Conservation (phyloP, 2,888 invertebrate genomes). For the Ptychoptera albimana region DNA sequence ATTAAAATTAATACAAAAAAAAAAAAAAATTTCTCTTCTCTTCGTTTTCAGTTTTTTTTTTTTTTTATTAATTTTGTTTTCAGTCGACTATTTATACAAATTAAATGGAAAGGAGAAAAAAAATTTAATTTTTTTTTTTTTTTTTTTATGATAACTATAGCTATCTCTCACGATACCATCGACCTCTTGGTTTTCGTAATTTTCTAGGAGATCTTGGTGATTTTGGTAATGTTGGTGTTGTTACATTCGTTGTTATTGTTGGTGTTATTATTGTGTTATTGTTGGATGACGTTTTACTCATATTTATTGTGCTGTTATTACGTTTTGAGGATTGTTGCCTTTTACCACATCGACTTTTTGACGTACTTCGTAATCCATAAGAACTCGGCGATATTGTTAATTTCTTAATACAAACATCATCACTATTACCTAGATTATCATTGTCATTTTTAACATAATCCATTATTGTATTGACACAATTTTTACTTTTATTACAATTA, state of each 20-base stretch:
- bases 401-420: not conserved
- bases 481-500: too few relatives aligned
- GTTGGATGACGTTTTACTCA: too few relatives aligned
- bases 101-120: not conserved
- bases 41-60: too few relatives aligned
- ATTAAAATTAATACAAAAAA: too few relatives aligned
- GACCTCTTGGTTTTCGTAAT: slow-evolving; percentile 12
- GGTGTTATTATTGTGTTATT: not conserved
- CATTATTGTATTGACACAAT: too few relatives aligned
- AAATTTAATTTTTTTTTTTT: too few relatives aligned
- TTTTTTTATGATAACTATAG: not conserved
- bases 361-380: slow-evolving; percentile 1
- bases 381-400: too few relatives aligned
- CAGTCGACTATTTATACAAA: not conserved
- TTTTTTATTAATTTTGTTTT: too few relatives aligned
- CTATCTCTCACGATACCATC: slow-evolving; percentile 15
- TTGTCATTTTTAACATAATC: not conserved
- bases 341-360: not conserved
- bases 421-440: not conserved
- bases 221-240: not conserved
- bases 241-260: not conserved
- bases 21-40: too few relatives aligned
- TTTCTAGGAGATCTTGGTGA: slow-evolving; percentile 10
- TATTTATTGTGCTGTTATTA: too few relatives aligned
- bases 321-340: too few relatives aligned